A percentile compares a stretch with the other conserved stretches of the same genome.
Evolutionary conservation across 2,797 vertebrate species (phyloP).

Genomic region (Synaphobranchus kaupii): DNA sequence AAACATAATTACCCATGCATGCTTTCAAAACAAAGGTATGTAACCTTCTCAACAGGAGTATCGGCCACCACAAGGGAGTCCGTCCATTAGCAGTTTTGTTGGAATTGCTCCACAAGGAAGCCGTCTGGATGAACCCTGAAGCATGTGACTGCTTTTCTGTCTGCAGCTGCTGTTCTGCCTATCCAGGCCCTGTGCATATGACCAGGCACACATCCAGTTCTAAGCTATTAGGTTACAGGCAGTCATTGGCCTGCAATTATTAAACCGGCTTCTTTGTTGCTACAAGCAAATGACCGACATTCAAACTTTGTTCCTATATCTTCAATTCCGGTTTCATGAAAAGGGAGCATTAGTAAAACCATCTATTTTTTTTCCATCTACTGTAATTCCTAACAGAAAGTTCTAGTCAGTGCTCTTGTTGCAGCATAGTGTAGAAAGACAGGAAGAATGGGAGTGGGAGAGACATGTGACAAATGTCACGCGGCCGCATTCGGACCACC

Average conservation of each 20-base stretch:
- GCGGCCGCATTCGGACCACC: no score
- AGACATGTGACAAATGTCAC: no score
- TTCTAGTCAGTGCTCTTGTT: background rate
- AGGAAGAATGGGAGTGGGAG: no score
- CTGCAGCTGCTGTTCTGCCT: background rate
- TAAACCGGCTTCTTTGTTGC: constrained; percentile 12
- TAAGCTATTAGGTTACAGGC: constrained; percentile 6
- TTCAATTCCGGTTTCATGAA: background rate
- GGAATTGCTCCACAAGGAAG: background rate
- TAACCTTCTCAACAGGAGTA: background rate
- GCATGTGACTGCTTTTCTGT: constrained; percentile 1
- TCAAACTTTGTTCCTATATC: background rate
- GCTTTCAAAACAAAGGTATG: background rate
- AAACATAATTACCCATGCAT: background rate
- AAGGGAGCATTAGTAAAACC: background rate
- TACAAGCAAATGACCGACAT: constrained; percentile 4
- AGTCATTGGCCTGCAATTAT: constrained; percentile 11
- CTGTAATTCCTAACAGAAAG: background rate
- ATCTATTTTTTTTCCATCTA: background rate
- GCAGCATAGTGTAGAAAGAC: background rate
- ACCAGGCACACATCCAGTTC: background rate
- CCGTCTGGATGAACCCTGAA: background rate
- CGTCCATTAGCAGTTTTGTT: constrained; percentile 5
- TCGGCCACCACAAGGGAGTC: background rate
- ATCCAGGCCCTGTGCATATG: background rate